Evolutionary conservation across 2,113 vertebrate species (phyloP).

Genomic region (Vulpes vulpes): DNA sequence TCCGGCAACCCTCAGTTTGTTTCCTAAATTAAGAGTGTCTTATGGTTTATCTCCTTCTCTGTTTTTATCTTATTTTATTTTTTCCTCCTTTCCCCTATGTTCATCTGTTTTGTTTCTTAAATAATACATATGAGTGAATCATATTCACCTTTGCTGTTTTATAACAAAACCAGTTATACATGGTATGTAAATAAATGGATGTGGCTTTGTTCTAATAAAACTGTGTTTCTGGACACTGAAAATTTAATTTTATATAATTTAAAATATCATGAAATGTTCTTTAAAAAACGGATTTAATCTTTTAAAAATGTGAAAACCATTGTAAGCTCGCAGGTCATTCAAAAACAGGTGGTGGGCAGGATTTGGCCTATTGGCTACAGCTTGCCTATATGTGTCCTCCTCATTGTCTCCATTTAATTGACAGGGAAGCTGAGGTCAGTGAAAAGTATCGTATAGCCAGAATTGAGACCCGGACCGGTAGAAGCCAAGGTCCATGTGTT

Average conservation of each 20-base stretch:
- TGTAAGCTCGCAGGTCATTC: not conserved
- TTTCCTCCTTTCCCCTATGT: not conserved
- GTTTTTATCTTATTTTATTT: not conserved
- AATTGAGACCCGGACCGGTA: not conserved
- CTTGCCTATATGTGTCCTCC: not conserved
- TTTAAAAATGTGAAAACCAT: not conserved
- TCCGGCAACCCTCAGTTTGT: not conserved
- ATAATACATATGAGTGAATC: not conserved
- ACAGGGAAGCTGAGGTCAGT: not conserved
- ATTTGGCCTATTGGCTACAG: not conserved
- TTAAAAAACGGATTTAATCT: not conserved
- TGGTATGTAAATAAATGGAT: not conserved
- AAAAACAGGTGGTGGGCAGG: not conserved
- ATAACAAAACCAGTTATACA: not conserved
- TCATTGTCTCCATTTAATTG: not conserved
- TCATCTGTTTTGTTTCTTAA: not conserved
- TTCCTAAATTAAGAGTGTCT: not conserved
- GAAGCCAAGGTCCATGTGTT: not conserved
- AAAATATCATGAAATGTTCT: not conserved
- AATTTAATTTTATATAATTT: conserved; percentile 15
- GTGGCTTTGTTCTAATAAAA: not conserved
- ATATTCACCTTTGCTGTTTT: not conserved
- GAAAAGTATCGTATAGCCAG: not conserved
- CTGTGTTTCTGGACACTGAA: conserved; percentile 18
- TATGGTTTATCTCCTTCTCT: not conserved